Conservation (phyloP, 1,140 invertebrate genomes). For the Neodiprion lecontei region DNA sequence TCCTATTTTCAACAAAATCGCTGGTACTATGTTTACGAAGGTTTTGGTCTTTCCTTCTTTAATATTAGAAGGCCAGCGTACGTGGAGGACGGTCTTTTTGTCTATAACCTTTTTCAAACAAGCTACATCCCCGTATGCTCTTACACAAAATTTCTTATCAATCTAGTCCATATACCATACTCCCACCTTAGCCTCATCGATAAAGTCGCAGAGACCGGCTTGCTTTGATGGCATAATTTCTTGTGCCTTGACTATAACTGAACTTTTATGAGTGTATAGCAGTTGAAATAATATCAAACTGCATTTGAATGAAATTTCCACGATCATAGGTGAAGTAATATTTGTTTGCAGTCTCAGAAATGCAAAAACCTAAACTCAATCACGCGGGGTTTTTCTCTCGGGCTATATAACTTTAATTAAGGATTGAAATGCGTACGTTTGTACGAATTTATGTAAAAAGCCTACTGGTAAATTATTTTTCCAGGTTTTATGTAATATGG, state of each 20-base stretch:
- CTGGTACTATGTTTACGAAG: not conserved
- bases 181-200: not conserved
- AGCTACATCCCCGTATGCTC: not conserved
- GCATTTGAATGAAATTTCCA: not conserved
- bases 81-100: not conserved
- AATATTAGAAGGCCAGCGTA: not conserved
- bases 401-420: not conserved
- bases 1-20: conserved; percentile 3
- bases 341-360: not conserved
- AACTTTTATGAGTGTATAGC: not conserved
- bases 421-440: not conserved
- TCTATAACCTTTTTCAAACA: not conserved
- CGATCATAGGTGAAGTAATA: not conserved
- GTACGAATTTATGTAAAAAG: not conserved
- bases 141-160: not conserved
- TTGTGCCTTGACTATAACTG: not conserved
- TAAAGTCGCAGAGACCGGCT: not conserved
- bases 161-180: not conserved
- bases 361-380: not conserved
- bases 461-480: not conserved
- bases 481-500: not conserved
- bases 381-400: not conserved
- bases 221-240: not conserved
- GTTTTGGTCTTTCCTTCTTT: not conserved
- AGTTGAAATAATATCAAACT: not conserved